Percentiles rank a stretch among this genome's conserved stretches.
These are phyloP conservation scores for Caenorhabditis panamensis DNA, from an alignment of 2,888 invertebrate species.

Conservation along the genomic window DNA sequence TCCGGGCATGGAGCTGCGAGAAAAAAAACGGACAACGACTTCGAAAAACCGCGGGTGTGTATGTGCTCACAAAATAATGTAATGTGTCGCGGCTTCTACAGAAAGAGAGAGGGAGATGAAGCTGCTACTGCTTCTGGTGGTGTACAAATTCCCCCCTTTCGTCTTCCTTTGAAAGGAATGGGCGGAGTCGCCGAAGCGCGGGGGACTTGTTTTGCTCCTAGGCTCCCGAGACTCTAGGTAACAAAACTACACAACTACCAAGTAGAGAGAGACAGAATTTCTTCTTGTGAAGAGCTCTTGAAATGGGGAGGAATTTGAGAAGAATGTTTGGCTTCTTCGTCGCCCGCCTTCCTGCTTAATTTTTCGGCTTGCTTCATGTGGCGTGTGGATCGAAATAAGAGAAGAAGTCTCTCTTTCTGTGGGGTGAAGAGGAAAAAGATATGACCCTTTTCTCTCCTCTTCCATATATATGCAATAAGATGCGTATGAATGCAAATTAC, in stretches of 20 bases:
- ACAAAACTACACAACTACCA: background rate
- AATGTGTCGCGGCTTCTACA: constrained; percentile 19
- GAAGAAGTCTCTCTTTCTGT: constrained; percentile 32
- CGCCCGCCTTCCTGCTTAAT: no score
- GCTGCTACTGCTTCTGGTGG: constrained; percentile 8
- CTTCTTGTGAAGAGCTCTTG: constrained; percentile 23
- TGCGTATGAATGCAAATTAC: constrained; percentile 61
- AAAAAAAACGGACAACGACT: constrained; percentile 10
- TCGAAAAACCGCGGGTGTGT: constrained; percentile 9
- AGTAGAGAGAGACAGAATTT: background rate
- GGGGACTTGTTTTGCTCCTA: background rate
- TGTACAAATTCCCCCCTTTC: background rate
- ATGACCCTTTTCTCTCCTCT: constrained; percentile 32
- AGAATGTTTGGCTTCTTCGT: background rate
- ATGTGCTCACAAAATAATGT: constrained; percentile 31
- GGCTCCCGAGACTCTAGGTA: background rate
- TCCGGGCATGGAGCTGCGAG: constrained; percentile 44
- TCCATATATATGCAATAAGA: constrained; percentile 53
- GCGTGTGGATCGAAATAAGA: constrained; percentile 40
- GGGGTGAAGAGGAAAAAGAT: constrained; percentile 31
- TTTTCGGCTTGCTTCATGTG: background rate
- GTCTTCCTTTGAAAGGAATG: no score
- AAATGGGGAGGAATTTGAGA: constrained; percentile 17
- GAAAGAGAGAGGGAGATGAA: background rate
- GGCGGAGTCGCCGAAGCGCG: background rate